Evolutionary conservation across 2,888 invertebrate species (phyloP), one percentile per base, ranked within the genome.

Genomic region (Melinopterus prodromus): DNA sequence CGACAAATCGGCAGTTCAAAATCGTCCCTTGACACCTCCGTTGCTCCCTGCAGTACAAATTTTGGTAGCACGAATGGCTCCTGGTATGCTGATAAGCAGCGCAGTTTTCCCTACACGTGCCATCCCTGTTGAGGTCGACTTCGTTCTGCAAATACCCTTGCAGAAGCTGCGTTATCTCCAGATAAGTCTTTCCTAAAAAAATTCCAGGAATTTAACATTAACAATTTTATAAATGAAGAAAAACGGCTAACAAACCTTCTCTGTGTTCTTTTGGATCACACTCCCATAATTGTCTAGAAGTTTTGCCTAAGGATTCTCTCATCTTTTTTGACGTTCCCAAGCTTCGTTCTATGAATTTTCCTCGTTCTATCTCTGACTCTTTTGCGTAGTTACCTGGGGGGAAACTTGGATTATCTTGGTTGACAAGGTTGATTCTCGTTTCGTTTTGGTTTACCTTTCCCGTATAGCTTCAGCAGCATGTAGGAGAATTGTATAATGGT

Each of bases 71-170:
- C 16, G 93, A 93, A 82, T 95, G 90, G 82, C 92, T 92, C 86
- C 94, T 92, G 0, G 95, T 91, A 71, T 94, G 92, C 6, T 92
- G 91, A 89, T 97, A 97, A 88, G 93, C 94, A 0, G 89, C 92
- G 88, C 97, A 97, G 86, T 94, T 94, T 87, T 97, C 95, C 53
- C 92, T 90, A 88, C 97, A 97, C 0, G 95, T 94, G 3, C 91
- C 90, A 14, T 94, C 93, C 0, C 90, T 84, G 88, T 97, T 97
- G 90, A 97, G 90, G 88, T 97, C 96, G n/a, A 96, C 96, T 87
- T 97, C 97, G 89, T 97, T 97, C 86, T 96, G 96, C 76, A 97
- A 91, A 89, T 95, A 97, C 12, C 97, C 97, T 90, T 97, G 96
- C 14, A 97, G 91, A 0, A 97, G 90, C 77, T 95, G 93, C 1